A percentile compares a stretch with the other conserved stretches of the same genome.
phyloP scores from a whole-genome alignment of 2,888 invertebrate species.

The Torymus aiolomorphi region DNA sequence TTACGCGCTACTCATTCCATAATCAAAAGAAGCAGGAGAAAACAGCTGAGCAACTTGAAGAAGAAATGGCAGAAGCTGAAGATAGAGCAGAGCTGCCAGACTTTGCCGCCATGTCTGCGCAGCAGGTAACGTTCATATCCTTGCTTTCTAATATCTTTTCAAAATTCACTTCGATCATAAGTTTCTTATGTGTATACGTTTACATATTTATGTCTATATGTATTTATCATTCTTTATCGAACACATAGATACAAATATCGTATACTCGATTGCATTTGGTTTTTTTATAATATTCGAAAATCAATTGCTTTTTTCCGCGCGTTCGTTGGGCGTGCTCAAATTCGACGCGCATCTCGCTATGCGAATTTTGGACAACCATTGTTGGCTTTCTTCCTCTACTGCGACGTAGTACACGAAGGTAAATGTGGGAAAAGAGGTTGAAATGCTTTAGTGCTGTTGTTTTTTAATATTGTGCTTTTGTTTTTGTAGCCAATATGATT shows the following conservation, averaged over 20 bases:
- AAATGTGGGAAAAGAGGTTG: slow-evolving; percentile 56
- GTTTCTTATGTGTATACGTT: neutral
- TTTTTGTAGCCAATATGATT: neutral
- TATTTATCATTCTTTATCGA: slow-evolving; percentile 1
- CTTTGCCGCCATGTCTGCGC: slow-evolving; percentile 75
- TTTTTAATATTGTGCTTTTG: slow-evolving; percentile 25
- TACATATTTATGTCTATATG: slow-evolving; percentile 1
- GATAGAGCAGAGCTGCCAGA: slow-evolving; percentile 76
- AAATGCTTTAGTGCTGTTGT: slow-evolving; percentile 19
- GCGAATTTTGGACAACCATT: slow-evolving; percentile 36
- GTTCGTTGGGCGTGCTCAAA: slow-evolving; percentile 43
- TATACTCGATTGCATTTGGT: slow-evolving; percentile 23
- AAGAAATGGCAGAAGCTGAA: slow-evolving; percentile 74
- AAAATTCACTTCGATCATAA: neutral
- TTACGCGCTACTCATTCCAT: slow-evolving; percentile 33
- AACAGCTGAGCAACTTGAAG: slow-evolving; percentile 75
- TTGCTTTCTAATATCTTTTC: neutral
- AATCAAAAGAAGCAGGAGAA: slow-evolving; percentile 67
- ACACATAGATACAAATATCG: slow-evolving; percentile 1
- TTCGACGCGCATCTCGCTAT: slow-evolving; percentile 2
- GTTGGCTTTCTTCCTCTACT: slow-evolving; percentile 33
- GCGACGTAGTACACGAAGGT: slow-evolving; percentile 63
- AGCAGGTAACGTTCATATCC: slow-evolving; percentile 69
- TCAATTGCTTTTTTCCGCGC: slow-evolving; percentile 50
- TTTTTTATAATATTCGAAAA: slow-evolving; percentile 44